Conservation (phyloP, 53 echinoderm and acorn worm genomes). For the Paracentrotus lividus region DNA sequence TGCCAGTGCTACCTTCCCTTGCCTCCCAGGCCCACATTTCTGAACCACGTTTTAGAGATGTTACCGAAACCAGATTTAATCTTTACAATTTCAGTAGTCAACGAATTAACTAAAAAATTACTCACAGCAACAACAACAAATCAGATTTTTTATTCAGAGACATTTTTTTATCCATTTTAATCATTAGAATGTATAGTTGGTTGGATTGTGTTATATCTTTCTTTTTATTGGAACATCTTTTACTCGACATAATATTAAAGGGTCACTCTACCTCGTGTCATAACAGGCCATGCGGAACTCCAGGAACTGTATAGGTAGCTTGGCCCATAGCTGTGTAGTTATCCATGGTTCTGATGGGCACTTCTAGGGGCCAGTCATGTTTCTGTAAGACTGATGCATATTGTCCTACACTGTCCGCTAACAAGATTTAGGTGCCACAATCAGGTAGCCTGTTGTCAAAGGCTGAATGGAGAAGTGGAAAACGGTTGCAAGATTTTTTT, state of each 20-base stretch:
- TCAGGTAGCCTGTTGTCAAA: constrained; percentile 82
- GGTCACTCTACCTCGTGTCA: constrained; percentile 71
- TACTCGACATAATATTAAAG: background rate
- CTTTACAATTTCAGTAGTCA: too few relatives aligned
- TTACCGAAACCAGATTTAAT: too few relatives aligned
- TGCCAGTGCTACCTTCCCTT: too few relatives aligned
- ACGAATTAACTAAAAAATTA: too few relatives aligned
- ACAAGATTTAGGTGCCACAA: constrained; percentile 81
- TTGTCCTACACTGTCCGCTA: constrained; percentile 73
- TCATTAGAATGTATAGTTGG: too few relatives aligned
- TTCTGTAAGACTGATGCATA: constrained; percentile 79
- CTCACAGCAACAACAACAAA: too few relatives aligned
- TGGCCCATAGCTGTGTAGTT: constrained; percentile 58
- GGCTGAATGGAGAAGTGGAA: constrained; percentile 54
- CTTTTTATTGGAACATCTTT: too few relatives aligned
- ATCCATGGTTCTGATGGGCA: constrained; percentile 73
- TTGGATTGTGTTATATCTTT: too few relatives aligned
- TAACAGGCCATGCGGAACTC: constrained; percentile 80
- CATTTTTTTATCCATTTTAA: too few relatives aligned
- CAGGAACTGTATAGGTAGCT: constrained; percentile 65
- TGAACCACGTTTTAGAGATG: too few relatives aligned
- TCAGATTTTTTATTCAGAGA: too few relatives aligned
- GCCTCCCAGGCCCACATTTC: too few relatives aligned
- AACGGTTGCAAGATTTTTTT: background rate
- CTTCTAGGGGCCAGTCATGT: constrained; percentile 78